Base-by-base conservation (phyloP, 2,888 invertebrate genomes). In the Didymodactylos carnosus region DNA sequence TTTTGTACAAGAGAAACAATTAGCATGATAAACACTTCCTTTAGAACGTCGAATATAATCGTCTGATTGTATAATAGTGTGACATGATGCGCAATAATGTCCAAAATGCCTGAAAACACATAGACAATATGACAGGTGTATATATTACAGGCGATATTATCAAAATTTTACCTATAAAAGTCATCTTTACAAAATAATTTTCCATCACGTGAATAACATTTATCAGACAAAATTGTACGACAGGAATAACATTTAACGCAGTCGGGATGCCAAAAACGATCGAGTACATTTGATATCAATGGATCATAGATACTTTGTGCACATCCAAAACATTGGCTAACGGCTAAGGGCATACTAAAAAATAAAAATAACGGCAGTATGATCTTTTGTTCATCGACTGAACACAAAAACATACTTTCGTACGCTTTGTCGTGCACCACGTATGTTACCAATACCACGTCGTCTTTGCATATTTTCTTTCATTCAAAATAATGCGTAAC, bases 271-370 rank as follows among this genome's bases (percentile, higher is more conserved):
- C 95, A 97, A 81, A 93, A 90, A 80, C 94, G 88, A 86, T 97
- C 97, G 86, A 95, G 87, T 82, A 97, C 94, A 86, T 94, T 94
- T 83, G 94, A 88, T 81, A 97, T 88, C 87, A 93, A 97, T 87
- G 94, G 92, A 88, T 98, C 97, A 87, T 94, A 87, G 85, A 98
- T 98, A 81, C 95, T 94, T 87, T 93, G 91, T 85, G 94, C 92
- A 88, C 98, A 98, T 86, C 94, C 95, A 84, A 94, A 95, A 88
- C 97, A 98, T 35, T 35, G 62, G 10, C 11, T 62, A 29, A 35
- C 16, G 19, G 62, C n/a, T n/a, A 35, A 19, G 29, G 62, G 4
- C 35, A 25, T 62, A 35, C 62, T 62, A 3, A 35, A 35, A 53
- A n/a, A n/a, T n/a, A n/a, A n/a, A n/a, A n/a, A n/a, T n/a, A n/a